Conservation (phyloP, 1,140 invertebrate genomes). For the Lepidurus apus region DNA sequence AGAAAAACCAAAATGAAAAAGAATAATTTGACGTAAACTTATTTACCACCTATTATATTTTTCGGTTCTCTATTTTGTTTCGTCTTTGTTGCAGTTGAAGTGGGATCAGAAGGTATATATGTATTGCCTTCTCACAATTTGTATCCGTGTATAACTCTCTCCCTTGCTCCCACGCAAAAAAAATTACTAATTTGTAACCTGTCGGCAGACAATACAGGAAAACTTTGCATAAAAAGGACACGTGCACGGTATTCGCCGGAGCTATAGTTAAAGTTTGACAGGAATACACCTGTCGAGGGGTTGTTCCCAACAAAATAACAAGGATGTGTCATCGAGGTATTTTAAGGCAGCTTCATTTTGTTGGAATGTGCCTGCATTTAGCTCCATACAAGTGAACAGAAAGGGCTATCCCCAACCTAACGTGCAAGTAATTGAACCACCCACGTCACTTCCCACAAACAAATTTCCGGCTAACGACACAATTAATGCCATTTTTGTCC, state of each 20-base stretch:
- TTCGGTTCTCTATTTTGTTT: neutral
- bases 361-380: neutral
- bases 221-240: neutral
- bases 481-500: too few species aligned
- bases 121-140: neutral
- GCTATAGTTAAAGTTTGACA: neutral
- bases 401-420: neutral
- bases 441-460: neutral
- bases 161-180: neutral
- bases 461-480: too few species aligned
- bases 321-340: slow-evolving; percentile 18
- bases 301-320: neutral
- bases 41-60: neutral
- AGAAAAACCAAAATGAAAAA: slow-evolving; percentile 36
- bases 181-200: slow-evolving; percentile 15
- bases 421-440: neutral
- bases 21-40: slow-evolving; percentile 7
- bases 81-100: neutral
- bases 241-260: neutral
- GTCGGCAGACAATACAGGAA: neutral
- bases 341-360: neutral
- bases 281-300: neutral
- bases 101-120: neutral
- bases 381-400: neutral
- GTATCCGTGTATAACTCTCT: neutral